Percentiles rank a stretch among this genome's conserved stretches.
Conservation (phyloP, 2,113 vertebrate genomes). For the Cryptomyrus ogoouensis region DNA sequence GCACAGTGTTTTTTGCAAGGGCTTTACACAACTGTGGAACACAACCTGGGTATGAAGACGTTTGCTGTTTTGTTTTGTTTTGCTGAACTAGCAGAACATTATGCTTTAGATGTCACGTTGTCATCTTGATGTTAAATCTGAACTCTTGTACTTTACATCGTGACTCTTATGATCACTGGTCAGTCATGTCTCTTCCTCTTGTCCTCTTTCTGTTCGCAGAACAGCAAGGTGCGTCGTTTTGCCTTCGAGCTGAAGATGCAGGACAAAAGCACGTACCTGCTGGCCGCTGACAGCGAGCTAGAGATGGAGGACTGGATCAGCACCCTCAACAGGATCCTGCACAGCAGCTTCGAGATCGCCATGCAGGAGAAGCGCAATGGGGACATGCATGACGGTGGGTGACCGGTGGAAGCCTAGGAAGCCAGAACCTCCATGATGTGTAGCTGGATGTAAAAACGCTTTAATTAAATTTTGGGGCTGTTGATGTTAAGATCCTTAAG, state of each 20-base stretch:
- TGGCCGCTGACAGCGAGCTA: slow-evolving; percentile 84
- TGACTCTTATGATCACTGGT: not conserved
- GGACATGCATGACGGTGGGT: slow-evolving; percentile 81
- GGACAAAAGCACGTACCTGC: slow-evolving; percentile 91
- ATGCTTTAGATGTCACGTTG: not conserved
- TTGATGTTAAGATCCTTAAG: not conserved
- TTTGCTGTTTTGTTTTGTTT: not conserved
- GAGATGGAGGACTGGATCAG: slow-evolving; percentile 98
- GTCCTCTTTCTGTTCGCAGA: slow-evolving; percentile 54
- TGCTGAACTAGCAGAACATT: not conserved
- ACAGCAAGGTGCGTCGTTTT: slow-evolving; percentile 87
- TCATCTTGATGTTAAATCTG: not conserved
- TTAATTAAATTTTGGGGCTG: not conserved
- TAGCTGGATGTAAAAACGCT: not conserved
- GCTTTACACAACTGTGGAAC: not conserved
- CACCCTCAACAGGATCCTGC: slow-evolving; percentile 89
- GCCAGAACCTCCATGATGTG: not conserved
- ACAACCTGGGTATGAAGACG: no score
- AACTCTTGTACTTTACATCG: not conserved
- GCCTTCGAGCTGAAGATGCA: slow-evolving; percentile 99
- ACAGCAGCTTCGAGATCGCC: slow-evolving; percentile 91
- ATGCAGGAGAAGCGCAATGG: slow-evolving; percentile 97
- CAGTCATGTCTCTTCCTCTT: not conserved
- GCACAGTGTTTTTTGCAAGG: no score
- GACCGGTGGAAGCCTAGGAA: not conserved